A percentile compares a stretch with the other conserved stretches of the same genome.
These are phyloP conservation scores for Blastobasis adustella DNA, from an alignment of 2,888 invertebrate genomes.

Conservation along the genomic window DNA sequence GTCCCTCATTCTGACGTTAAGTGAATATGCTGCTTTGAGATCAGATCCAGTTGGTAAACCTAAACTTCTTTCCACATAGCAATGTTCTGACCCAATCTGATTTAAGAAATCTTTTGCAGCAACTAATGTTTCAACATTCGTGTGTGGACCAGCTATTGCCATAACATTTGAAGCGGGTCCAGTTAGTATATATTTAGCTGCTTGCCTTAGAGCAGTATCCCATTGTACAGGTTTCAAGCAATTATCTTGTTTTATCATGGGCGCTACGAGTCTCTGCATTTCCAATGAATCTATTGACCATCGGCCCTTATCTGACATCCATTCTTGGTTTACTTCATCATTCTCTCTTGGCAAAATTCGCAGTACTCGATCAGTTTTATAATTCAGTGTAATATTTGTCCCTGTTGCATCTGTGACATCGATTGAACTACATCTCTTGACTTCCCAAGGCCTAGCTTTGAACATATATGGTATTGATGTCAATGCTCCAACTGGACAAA, in stretches of 20 bases:
- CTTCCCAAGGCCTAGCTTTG: constrained; percentile 98
- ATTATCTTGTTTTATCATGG: constrained; percentile 87
- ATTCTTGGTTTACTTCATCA: constrained; percentile 90
- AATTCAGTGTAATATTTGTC: constrained; percentile 52
- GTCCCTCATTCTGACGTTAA: constrained; percentile 83
- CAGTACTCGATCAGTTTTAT: constrained; percentile 48
- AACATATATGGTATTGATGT: constrained; percentile 98
- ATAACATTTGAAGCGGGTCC: constrained; percentile 72
- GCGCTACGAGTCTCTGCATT: constrained; percentile 93
- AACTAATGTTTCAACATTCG: constrained; percentile 57
- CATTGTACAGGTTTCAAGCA: constrained; percentile 89
- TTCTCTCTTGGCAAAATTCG: constrained; percentile 57
- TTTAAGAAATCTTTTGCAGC: constrained; percentile 57
- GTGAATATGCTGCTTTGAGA: constrained; percentile 49
- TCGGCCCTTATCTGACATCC: constrained; percentile 97
- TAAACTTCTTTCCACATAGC: constrained; percentile 44
- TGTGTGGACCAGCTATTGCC: constrained; percentile 54
- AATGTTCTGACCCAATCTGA: constrained; percentile 46
- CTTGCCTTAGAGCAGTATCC: constrained; percentile 89
- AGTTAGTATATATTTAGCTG: constrained; percentile 76
- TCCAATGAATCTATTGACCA: constrained; percentile 98
- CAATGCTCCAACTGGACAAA: constrained; percentile 98
- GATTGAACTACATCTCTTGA: constrained; percentile 78
- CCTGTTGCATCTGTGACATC: constrained; percentile 65
- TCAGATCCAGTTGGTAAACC: constrained; percentile 33